A percentile compares a stretch with the other conserved stretches of the same genome.
phyloP scores from a whole-genome alignment of 2,113 vertebrate genomes.

The Myodes glareolus region DNA sequence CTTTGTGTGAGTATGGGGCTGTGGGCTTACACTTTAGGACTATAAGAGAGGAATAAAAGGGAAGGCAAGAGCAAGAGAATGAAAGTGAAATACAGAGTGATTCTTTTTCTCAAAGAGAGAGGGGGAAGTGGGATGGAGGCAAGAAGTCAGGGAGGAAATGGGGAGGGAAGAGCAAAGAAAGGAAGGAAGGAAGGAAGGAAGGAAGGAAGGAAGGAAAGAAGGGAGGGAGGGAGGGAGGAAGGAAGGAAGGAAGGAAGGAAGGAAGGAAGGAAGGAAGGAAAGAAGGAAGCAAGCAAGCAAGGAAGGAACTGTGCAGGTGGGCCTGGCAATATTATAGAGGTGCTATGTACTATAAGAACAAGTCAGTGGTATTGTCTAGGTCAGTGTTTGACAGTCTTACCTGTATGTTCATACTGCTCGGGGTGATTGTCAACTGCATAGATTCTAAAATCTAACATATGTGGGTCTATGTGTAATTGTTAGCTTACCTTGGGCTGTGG shows the following conservation, averaged over 20 bases:
- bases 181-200: not conserved
- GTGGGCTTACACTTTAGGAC: not conserved
- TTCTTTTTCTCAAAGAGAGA: no score
- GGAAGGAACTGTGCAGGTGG: not conserved
- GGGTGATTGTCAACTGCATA: not conserved
- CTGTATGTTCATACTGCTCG: not conserved
- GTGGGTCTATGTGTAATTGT: not conserved
- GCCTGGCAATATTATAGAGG: not conserved
- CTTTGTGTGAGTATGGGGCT: not conserved
- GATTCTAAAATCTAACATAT: not conserved
- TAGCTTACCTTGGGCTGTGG: not conserved
- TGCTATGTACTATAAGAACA: not conserved
- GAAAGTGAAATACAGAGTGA: not conserved
- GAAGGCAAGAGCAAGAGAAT: not conserved
- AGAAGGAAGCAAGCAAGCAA: not conserved
- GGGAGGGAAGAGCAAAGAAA: not conserved
- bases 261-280: no score
- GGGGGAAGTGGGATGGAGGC: not conserved
- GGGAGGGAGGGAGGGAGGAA: not conserved
- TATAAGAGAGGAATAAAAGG: not conserved
- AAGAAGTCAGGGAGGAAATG: accelerated
- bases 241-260: not conserved
- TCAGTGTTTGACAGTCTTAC: not conserved
- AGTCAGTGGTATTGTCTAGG: not conserved
- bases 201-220: not conserved